These are phyloP conservation scores for Metopolophium dirhodum DNA, from an alignment of 1,140 invertebrate genomes.

Conservation along the genomic window DNA sequence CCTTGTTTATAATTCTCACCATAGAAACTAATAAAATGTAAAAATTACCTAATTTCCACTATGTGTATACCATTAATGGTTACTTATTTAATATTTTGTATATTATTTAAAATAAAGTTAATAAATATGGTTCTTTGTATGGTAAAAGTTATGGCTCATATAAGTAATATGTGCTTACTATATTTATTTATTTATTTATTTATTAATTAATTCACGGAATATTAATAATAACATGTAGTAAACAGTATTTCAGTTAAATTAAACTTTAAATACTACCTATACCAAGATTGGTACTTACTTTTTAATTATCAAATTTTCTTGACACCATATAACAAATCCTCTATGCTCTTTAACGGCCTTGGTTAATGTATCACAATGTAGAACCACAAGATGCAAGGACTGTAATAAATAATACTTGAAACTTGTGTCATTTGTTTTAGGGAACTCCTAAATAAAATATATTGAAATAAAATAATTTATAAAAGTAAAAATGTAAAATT, in stretches of 20 bases:
- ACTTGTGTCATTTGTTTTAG: conserved; percentile 85
- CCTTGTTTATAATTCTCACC: too few relatives aligned
- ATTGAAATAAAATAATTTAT: not conserved
- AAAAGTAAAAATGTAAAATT: not conserved
- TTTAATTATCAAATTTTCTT: conserved; percentile 94
- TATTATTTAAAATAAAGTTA: not conserved
- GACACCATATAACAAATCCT: conserved; percentile 96
- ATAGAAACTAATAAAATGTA: too few relatives aligned
- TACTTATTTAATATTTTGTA: not conserved
- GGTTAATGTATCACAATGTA: conserved; percentile 92
- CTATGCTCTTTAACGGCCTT: conserved; percentile 87
- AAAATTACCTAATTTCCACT: too few relatives aligned
- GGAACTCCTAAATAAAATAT: conserved; percentile 72
- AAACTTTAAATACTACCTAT: not conserved
- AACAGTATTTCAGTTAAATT: not conserved
- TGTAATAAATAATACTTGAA: conserved; percentile 92
- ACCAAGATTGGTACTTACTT: conserved; percentile 71
- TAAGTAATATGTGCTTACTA: too few relatives aligned
- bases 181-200: too few relatives aligned
- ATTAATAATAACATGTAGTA: not conserved
- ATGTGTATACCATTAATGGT: not conserved
- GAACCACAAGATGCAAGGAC: conserved; percentile 87
- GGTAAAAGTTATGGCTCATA: not conserved
- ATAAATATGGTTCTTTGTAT: not conserved
- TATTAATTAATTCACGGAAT: too few relatives aligned